Base-by-base conservation (phyloP, 2,888 invertebrate genomes). In the Leptinotarsa peninsularis region DNA sequence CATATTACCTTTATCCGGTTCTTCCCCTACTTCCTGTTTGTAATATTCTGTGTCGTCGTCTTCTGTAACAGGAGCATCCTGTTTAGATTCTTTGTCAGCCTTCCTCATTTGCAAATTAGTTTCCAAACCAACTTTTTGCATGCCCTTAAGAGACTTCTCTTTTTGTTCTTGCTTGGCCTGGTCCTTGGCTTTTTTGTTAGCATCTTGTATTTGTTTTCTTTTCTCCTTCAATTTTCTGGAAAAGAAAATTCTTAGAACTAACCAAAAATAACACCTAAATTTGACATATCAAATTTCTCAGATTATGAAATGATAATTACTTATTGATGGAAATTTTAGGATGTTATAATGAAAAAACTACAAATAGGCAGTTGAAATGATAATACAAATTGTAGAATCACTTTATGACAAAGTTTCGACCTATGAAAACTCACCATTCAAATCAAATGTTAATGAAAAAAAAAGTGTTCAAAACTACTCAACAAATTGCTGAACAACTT, bases 21-120 rank as follows among this genome's bases (percentile, higher is more conserved):
- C 95, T 82, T 93, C 93, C 50, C 97, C 97, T 27, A 97, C 95
- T 90, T 96, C 97, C 81, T 95, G 90, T 80, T 93, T 90, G 87
- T 95, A 97, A 89, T 97, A 97, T 79, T 94, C 93, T 0, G 92
- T 93, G 88, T 97, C 96, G 84, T 95, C 93, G 72, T 94, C 94
- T 0, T 90, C 90, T 50, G 90, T 79, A 21, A 87, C 88, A 23
- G 87, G 87, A 72, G 85, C 88, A 79, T 89, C 90, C 76, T 86
- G 86, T 66, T 87, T 83, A 4, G 91, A 89, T 87, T 92, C 91
- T 15, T 90, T 89, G 18, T 90, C 90, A 52, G 91, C 89, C 80
- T 89, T 89, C 72, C 85, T 84, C 85, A 89, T 86, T n/a, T 88
- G 78, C 18, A 86, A 78, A 56, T 90, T 89, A 66, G 82, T 88